A percentile compares a stretch with the other conserved stretches of the same genome.
These are phyloP conservation scores for Dione juno DNA, from an alignment of 2,888 invertebrate genomes.

Conservation along the genomic window DNA sequence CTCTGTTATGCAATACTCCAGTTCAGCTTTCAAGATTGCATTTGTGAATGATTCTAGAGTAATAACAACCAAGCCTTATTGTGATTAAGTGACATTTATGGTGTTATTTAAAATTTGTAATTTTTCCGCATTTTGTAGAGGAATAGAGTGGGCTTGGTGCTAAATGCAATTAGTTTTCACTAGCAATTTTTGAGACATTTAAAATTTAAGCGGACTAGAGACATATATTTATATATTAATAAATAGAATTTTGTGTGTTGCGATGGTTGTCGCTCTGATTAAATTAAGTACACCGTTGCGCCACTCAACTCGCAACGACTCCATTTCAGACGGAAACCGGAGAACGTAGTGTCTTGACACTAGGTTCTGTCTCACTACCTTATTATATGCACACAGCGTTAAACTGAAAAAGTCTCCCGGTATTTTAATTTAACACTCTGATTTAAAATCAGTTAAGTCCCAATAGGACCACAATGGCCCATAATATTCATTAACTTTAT, in stretches of 20 bases:
- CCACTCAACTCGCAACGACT: background rate
- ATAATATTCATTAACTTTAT: slow-evolving; percentile 13
- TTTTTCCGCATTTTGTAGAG: too few species aligned
- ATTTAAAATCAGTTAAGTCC: background rate
- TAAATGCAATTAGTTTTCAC: too few species aligned
- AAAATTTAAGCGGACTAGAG: too few species aligned
- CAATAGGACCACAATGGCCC: background rate
- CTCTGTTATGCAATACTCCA: background rate
- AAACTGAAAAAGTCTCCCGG: too few species aligned
- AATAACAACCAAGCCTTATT: background rate
- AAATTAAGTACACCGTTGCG: too few species aligned
- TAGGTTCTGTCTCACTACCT: background rate
- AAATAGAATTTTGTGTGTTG: too few species aligned
- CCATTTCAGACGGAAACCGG: background rate
- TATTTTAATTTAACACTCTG: background rate
- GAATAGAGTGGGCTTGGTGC: too few species aligned
- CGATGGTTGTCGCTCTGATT: too few species aligned
- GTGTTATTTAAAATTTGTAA: background rate
- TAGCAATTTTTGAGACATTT: too few species aligned
- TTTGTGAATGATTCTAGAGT: background rate
- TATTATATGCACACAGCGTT: too few species aligned
- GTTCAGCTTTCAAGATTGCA: slow-evolving; percentile 11
- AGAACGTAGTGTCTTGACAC: background rate
- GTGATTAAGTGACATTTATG: background rate
- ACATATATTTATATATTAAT: too few species aligned